Base-by-base conservation (phyloP, 1,140 invertebrate genomes). In the Bombus sibiricus region DNA sequence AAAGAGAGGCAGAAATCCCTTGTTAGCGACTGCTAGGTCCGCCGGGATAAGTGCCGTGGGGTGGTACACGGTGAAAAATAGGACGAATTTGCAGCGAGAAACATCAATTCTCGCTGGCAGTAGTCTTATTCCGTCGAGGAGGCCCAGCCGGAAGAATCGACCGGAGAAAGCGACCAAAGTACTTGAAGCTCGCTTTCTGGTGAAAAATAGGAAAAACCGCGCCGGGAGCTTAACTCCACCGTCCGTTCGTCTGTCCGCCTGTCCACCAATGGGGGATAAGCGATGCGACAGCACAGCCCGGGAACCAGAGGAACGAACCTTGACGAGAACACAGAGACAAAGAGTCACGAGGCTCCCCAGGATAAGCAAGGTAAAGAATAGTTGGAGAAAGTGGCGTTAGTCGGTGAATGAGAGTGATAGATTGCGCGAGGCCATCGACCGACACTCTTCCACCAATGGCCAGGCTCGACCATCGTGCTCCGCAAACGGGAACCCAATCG, bases 401-500 rank as follows among this genome's bases (percentile, higher is more conserved):
- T 37, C 41, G 43, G 69, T 84, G 86, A 88, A 92, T 87, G 91
- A 91, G 88, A 92, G 83, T 92, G 91, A 92, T 91, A 91, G 87
- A 92, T 92, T 85, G 86, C 90, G 72, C 81, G 53, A 79, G 84
- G 79, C 74, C 85, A 85, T 83, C 76, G 83, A 86, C 91, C 89
- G 90, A 91, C 91, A 85, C 83, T 89, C 83, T 91, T 89, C 80
- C 68, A 86, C 71, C 86, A 91, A 89, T 89, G 72, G 57, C 64
- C 81, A 81, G 32, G 59, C 71, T 75, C 64, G 43, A 39, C 81
- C 75, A 89, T 91, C 89, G 83, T 91, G 62, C 73, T 76, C 59
- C 22, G 66, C 69, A 43, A 85, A 77, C 81, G 74, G 86, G 71
- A 90, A 90, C 64, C 79, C 69, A 53, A 66, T 64, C 62, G 77